Evolutionary conservation across 2,797 vertebrate genomes (phyloP).

Genomic region (Galagoides demidoff): DNA sequence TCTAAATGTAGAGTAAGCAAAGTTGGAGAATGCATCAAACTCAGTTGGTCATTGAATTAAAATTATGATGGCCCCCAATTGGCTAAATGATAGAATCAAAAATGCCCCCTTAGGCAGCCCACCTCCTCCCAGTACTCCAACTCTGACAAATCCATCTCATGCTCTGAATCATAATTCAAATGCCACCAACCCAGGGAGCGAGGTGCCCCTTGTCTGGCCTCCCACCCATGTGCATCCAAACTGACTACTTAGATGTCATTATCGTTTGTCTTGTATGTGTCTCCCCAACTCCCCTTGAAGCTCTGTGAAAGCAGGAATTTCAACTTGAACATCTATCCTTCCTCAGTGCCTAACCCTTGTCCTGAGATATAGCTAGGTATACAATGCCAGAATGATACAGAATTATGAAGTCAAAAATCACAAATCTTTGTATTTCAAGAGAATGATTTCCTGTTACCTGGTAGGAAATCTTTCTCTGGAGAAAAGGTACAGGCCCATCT

Average conservation of each 20-base stretch:
- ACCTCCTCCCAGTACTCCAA: background rate
- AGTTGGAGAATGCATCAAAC: slow-evolving; percentile 4
- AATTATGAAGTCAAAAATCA: background rate
- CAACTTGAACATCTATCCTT: background rate
- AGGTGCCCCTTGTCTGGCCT: background rate
- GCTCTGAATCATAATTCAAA: background rate
- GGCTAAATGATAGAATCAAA: background rate
- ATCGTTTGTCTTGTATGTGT: background rate
- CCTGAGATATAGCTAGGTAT: background rate
- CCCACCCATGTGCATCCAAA: background rate
- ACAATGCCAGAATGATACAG: background rate
- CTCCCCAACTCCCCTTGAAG: background rate
- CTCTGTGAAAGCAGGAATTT: background rate
- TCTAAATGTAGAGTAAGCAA: background rate
- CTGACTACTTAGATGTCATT: background rate
- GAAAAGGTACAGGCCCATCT: background rate
- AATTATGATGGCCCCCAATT: background rate
- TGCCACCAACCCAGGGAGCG: background rate
- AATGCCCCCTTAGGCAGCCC: background rate
- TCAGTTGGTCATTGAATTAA: background rate
- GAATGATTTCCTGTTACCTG: background rate
- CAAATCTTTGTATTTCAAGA: background rate
- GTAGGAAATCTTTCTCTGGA: background rate
- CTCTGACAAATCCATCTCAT: background rate
- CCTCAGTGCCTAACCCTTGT: background rate